Evolutionary conservation across 1,140 invertebrate species (phyloP), one percentile per base, ranked within the genome.

Genomic region (Nasonia vitripennis): DNA sequence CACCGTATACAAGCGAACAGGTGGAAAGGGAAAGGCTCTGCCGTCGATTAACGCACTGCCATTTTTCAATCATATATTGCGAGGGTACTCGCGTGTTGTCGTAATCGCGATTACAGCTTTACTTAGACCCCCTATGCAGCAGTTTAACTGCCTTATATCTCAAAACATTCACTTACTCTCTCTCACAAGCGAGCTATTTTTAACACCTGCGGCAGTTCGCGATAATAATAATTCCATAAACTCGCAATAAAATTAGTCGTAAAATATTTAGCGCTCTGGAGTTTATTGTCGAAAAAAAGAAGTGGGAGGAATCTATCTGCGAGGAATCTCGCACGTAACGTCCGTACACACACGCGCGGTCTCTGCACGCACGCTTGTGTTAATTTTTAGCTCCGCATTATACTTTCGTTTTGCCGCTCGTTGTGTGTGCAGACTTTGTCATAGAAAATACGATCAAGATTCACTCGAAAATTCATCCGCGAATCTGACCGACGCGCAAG

Each of bases 241-340:
- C 14, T 71, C 31, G 51, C 31, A 34, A 34, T 71, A n/a, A 71
- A 27, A 71, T 71, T 31, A 11, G 23, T n/a, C 6, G 4, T n/a
- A 7, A n/a, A 62, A 62, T 62, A 62, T 62, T 62, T 79, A 27
- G 31, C 31, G 20, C 34, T 27, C 27, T 27, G 27, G 11, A 14
- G 27, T 70, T 45, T 48, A 10, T 4, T 12, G 10, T 27, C 10
- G 34, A 67, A 83, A 83, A 62, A 62, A 20, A 51, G 2, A 17
- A 6, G 41, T 9, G 10, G 41, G 10, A 45, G 41, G 41, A 45
- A 82, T 75, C 68, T 82, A 27, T 6, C 73, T 27, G 27, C 51
- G 34, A 41, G 34, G 34, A 83, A 77, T 75, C 51, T 67, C n/a
- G 17, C 20, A 75, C n/a, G 31, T 45, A 83, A 83, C 81, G 45